Base-by-base conservation (phyloP, 2,888 invertebrate genomes). In the Tetragnatha montana region DNA sequence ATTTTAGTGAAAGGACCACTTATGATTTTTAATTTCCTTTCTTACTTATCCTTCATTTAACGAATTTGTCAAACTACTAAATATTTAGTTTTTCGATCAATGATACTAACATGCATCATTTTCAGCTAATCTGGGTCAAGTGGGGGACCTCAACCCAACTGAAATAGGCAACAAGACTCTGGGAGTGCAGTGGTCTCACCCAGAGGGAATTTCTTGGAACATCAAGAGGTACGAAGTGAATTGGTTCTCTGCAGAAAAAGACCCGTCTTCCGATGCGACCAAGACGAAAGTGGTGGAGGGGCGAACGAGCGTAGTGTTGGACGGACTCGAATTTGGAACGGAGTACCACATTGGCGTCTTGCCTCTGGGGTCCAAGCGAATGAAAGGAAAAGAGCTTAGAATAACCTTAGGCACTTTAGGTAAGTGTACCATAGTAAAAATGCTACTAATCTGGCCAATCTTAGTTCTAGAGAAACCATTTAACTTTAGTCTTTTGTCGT, bases 311-410 rank as follows among this genome's bases (percentile, higher is more conserved):
- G n/a, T 50, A 6, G 19, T 71, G 10, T 17, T 87, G 7, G 90
- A 90, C 22, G 79, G 51, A 6, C 47, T 90, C 69, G 87, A 86
- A 22, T 79, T 17, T 19, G 90, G 90, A 10, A 90, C 90, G 1
- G 84, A 86, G 19, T 87, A 87, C 49, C 79, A 83, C 6, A 19
- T 90, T 1, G 69, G 6, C 8, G 83, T 90, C 17, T 76, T 74
- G 8, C 90, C 90, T 7, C 60, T 84, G 1, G 90, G 90, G 22
- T 19, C 51, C 0, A 71, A 75, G 17, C 7, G 12, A 6, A 12
- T 73, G 35, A 78, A n/a, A n/a, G 90, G 90, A 17, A 35, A 87
- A 12, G 49, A 17, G 1, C 8, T 17, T 0, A 81, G 60, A 35
- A 68, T 90, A 4, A 14, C 80, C 6, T 60, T 87, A 19, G 69